Percentiles rank a stretch among this genome's conserved stretches.
These are phyloP conservation scores for Tragelaphus buxtoni DNA, from an alignment of 2,113 vertebrate species.

Conservation along the genomic window DNA sequence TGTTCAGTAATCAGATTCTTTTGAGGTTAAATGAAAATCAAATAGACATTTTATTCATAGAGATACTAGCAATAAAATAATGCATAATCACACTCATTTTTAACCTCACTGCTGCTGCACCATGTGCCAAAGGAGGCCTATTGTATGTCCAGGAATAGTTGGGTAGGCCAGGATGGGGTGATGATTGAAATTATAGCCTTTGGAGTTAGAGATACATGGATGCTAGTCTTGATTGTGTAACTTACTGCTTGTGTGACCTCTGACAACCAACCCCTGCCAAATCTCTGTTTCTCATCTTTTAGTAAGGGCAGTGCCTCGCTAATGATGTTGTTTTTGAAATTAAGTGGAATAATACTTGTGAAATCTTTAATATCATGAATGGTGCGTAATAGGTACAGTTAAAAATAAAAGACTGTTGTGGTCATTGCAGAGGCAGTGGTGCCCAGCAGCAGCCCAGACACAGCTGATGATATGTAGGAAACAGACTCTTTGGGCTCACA, in stretches of 20 bases:
- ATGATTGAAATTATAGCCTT: background rate
- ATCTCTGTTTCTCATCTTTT: background rate
- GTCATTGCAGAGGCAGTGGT: background rate
- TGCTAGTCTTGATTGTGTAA: background rate
- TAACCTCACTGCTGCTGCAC: background rate
- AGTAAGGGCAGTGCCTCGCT: background rate
- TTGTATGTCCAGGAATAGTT: background rate
- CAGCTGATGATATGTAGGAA: background rate
- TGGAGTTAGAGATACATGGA: background rate
- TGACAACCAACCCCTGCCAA: background rate
- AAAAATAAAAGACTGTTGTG: too few relatives aligned
- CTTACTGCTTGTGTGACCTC: background rate
- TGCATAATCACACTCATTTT: background rate
- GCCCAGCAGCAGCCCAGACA: background rate
- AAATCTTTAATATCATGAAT: background rate
- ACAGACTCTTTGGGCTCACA: background rate
- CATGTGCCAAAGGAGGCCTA: background rate
- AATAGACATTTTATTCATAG: slow-evolving; percentile 47
- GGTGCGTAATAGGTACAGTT: background rate
- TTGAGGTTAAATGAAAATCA: slow-evolving; percentile 65
- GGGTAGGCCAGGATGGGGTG: rapidly evolving
- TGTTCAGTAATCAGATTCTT: slow-evolving; percentile 66
- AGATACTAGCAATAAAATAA: background rate
- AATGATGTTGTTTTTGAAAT: background rate
- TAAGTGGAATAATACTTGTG: background rate